Conservation (phyloP, 2,888 invertebrate species). For the Athalia rosae region DNA sequence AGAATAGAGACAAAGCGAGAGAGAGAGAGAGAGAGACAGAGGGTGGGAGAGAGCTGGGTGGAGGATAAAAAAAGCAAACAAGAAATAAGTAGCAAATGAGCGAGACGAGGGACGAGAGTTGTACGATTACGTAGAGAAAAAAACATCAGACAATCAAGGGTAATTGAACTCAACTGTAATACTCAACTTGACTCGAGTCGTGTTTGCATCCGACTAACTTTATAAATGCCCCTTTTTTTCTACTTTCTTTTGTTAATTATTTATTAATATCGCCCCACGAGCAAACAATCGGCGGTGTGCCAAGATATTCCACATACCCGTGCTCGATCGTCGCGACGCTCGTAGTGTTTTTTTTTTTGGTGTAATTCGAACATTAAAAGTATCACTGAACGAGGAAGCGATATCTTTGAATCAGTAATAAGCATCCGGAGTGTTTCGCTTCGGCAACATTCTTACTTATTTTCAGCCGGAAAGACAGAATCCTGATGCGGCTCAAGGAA, state of each 20-base stretch:
- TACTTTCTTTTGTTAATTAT: background rate
- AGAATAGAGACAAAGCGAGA: background rate
- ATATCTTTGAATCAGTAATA: no score
- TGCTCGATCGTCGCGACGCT: no score
- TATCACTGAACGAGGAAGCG: no score
- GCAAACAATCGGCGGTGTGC: no score
- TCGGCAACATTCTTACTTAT: no score
- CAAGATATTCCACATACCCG: no score
- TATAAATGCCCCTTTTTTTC: background rate
- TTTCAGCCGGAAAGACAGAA: no score
- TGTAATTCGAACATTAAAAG: no score
- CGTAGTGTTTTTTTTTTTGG: no score
- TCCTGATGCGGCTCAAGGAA: no score
- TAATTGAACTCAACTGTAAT: slow-evolving; percentile 9
- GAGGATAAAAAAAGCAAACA: background rate
- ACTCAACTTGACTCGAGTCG: background rate
- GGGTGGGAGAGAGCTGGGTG: background rate
- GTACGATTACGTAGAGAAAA: background rate
- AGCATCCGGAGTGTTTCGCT: no score
- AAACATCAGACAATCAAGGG: slow-evolving; percentile 29
- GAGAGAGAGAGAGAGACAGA: background rate
- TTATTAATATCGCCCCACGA: background rate
- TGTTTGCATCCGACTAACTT: slow-evolving; percentile 15
- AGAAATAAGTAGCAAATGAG: background rate
- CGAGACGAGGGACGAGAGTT: background rate